Base-by-base conservation (phyloP, 2,888 invertebrate species). In the Xestia xanthographa region DNA sequence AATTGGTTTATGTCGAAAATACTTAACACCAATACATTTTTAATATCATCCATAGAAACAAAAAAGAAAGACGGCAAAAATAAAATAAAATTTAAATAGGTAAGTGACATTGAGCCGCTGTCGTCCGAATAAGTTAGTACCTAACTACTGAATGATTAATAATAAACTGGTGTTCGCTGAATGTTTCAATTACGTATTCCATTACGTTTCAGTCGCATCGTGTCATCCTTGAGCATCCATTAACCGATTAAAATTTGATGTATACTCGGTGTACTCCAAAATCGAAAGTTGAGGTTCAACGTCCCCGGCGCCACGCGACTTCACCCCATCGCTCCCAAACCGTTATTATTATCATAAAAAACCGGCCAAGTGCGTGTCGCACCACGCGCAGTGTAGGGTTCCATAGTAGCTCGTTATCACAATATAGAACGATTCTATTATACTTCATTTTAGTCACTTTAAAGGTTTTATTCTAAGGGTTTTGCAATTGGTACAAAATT, bases 301-400 rank as follows among this genome's bases (percentile, higher is more conserved):
- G 95, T 88, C 93, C 96, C 86, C 83, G 29, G 77, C 88, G 94
- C 94, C 95, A 95, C 95, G 94, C 95, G 94, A 92, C 94, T 83
- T 68, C 69, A 85, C 86, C 90, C 94, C 92, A 92, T 91, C 87
- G 86, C 75, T 85, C 88, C 83, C 88, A 87, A 87, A 87, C 90
- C 91, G 89, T 91, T 94, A 93, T 93, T 94, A 91, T 92, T 93
- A 93, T 86, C 88, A 89, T 87, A 92, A 90, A 92, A 90, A 90
- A 34, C 34, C 34, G 34, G 34, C 34, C 34, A 34, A 34, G 34
- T 34, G 34, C 34, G 34, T 34, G 34, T 34, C 34, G 34, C 2
- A 3, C 34, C 34, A 34, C 34, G 34, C 34, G 34, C 34, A 34
- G 34, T 2, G 34, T 34, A 34, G 34, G 34, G 34, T 34, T 34